Percentiles rank a stretch among this genome's conserved stretches.
Evolutionary conservation across 92 coral and sea anemone species (phyloP).

Genomic region (Phymanthus crucifer): DNA sequence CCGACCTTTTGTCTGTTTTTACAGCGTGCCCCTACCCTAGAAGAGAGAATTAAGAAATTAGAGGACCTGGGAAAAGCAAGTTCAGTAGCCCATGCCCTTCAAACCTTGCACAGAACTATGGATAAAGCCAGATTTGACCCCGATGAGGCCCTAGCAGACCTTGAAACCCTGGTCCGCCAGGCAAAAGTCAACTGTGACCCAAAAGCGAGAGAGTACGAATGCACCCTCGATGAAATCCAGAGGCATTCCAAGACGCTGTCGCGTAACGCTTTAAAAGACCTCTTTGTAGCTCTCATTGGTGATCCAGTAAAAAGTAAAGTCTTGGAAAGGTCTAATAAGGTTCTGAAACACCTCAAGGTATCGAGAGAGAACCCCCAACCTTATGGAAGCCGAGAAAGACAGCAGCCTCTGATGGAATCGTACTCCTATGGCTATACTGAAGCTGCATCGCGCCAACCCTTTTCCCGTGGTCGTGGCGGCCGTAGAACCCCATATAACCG

Average conservation of each 20-base stretch:
- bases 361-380: neutral
- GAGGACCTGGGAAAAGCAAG: neutral
- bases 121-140: constrained; percentile 3
- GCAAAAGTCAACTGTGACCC: neutral
- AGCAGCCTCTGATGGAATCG: no score
- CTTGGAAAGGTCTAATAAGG: constrained; percentile 6
- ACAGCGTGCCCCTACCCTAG: no score
- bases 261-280: neutral
- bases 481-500: neutral
- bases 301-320: constrained; percentile 32
- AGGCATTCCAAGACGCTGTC: constrained; percentile 4
- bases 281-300: constrained; percentile 16
- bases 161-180: neutral
- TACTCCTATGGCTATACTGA: no score
- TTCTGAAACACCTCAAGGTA: neutral
- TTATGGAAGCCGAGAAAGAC: neutral
- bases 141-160: neutral
- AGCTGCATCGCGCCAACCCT: no score
- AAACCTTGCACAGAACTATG: neutral
- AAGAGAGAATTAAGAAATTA: no score
- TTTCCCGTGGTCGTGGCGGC: no score
- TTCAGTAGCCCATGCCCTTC: neutral
- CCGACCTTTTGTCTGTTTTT: no score
- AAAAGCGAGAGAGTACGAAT: constrained; percentile 30
- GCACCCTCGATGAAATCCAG: constrained; percentile 18